phyloP scores from a whole-genome alignment of 2,888 invertebrate genomes.

The Drosophila lutescens region DNA sequence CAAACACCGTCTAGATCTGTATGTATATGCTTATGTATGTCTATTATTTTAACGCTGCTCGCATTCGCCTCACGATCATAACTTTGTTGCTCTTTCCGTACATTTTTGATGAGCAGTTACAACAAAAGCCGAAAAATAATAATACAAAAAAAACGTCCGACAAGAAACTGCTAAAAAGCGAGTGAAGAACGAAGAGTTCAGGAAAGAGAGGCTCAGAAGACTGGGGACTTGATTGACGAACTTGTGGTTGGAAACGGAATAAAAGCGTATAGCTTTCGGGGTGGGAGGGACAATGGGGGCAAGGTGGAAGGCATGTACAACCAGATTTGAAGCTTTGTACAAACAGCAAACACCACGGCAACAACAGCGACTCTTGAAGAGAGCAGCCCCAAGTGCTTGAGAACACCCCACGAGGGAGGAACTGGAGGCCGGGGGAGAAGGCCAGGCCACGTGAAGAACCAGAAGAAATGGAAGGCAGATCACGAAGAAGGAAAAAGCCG shows the following conservation, averaged over 20 bases:
- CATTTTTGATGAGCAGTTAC: conserved; percentile 69
- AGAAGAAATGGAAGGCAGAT: conserved; percentile 30
- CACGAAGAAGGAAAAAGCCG: conserved; percentile 11
- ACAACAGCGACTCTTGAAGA: conserved; percentile 41
- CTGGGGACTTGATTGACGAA: conserved; percentile 68
- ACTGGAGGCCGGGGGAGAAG: conserved; percentile 1
- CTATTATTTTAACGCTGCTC: conserved; percentile 50
- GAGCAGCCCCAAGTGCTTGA: conserved; percentile 66
- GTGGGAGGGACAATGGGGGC: conserved; percentile 1
- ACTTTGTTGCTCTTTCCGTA: conserved; percentile 31
- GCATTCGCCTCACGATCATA: conserved; percentile 54
- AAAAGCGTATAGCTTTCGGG: conserved; percentile 27
- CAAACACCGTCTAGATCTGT: conserved; percentile 24
- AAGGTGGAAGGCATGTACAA: conserved; percentile 38
- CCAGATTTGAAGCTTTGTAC: conserved; percentile 79
- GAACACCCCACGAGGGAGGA: conserved; percentile 40
- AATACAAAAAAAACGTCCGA: conserved; percentile 6
- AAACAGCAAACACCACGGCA: conserved; percentile 56
- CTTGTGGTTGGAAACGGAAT: conserved; percentile 55
- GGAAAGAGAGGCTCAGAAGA: conserved; percentile 1
- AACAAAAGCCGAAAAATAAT: conserved; percentile 60
- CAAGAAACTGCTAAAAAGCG: conserved; percentile 14
- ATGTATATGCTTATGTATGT: not conserved
- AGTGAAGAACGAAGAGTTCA: conserved; percentile 11
- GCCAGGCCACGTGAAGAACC: conserved; percentile 24